Conservation (phyloP, 2,113 vertebrate genomes). For the Orientallactaga bullata region DNA sequence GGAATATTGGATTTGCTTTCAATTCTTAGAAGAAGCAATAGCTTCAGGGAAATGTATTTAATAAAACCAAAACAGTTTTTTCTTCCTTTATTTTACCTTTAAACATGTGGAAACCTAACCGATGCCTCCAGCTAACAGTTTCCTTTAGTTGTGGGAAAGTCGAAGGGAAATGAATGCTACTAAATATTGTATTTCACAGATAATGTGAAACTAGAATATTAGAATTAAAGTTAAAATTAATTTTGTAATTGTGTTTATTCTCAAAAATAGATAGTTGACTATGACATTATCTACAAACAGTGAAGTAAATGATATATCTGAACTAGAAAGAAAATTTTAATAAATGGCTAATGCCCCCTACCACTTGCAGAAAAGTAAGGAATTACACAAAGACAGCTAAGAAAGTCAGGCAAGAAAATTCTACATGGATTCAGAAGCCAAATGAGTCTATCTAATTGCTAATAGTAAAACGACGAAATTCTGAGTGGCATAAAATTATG, state of each 20-base stretch:
- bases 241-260: conserved; percentile 40
- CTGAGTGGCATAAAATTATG: not conserved
- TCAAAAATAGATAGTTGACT: not conserved
- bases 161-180: not conserved
- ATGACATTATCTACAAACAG: not conserved
- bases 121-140: not conserved
- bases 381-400: not conserved
- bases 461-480: not conserved
- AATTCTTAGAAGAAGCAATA: conserved; percentile 38
- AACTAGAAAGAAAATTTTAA: not conserved
- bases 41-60: not conserved
- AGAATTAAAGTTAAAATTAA: not conserved
- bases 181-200: not conserved
- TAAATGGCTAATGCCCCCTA: not conserved
- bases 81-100: conserved; percentile 41
- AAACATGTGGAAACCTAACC: not conserved
- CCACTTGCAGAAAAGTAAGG: not conserved
- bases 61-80: not conserved
- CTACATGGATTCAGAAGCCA: not conserved
- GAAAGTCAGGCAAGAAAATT: conserved; percentile 40
- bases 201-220: not conserved
- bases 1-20: not conserved
- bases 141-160: not conserved
- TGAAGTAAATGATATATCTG: not conserved
- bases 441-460: not conserved